These are phyloP conservation scores for Montipora efflorescens DNA, from an alignment of 64 coral and sea anemone genomes.

Conservation along the genomic window DNA sequence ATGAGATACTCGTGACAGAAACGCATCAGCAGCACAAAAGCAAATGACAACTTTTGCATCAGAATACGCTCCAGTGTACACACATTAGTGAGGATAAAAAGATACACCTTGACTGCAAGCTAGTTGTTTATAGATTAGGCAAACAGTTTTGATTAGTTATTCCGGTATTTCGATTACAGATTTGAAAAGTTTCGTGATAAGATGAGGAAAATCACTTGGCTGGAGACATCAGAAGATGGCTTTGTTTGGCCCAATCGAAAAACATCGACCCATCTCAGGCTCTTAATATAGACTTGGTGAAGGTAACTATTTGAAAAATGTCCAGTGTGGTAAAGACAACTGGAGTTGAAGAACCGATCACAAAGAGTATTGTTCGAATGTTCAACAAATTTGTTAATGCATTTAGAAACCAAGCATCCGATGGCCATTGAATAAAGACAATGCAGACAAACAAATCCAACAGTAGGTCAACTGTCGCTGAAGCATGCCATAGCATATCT, in stretches of 20 bases:
- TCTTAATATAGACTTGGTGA: background rate
- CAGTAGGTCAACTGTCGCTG: slow-evolving; percentile 13
- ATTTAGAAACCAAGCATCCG: slow-evolving; percentile 40
- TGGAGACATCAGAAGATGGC: no score
- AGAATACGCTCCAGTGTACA: slow-evolving; percentile 39
- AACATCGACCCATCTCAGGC: background rate
- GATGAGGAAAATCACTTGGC: background rate
- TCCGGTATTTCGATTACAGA: slow-evolving; percentile 22
- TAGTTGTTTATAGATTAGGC: slow-evolving; percentile 52
- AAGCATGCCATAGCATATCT: background rate
- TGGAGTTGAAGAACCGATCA: slow-evolving; percentile 49
- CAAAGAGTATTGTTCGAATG: slow-evolving; percentile 51
- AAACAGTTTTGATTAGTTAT: slow-evolving; percentile 54
- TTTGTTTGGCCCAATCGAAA: background rate
- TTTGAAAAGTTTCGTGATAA: background rate
- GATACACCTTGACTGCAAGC: slow-evolving; percentile 42
- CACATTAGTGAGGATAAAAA: slow-evolving; percentile 47
- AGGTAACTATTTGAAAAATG: slow-evolving; percentile 45
- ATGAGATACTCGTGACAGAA: slow-evolving; percentile 22
- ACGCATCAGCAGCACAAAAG: slow-evolving; percentile 20
- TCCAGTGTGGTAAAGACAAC: slow-evolving; percentile 29
- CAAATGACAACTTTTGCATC: slow-evolving; percentile 23
- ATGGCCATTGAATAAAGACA: slow-evolving; percentile 20
- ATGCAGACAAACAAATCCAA: slow-evolving; percentile 37
- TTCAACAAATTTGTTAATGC: slow-evolving; percentile 63